A percentile compares a stretch with the other conserved stretches of the same genome.
phyloP scores from a whole-genome alignment of 1,140 invertebrate species.

The Aphelenchoides fujianensis region DNA sequence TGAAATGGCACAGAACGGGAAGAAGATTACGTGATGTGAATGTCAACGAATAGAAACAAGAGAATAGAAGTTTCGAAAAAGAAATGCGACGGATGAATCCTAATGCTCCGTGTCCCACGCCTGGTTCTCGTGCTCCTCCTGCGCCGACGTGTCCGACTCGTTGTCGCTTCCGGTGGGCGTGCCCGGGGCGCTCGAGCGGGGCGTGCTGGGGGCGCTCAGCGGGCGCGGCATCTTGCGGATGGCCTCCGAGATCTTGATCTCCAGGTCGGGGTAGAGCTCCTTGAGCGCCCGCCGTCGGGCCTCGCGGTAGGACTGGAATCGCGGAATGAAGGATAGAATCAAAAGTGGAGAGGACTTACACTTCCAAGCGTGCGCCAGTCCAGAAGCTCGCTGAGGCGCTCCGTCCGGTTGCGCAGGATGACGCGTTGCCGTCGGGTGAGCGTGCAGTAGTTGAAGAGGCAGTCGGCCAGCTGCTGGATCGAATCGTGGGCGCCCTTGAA shows the following conservation, averaged over 20 bases:
- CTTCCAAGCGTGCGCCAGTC: conserved; percentile 88
- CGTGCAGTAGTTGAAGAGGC: conserved; percentile 66
- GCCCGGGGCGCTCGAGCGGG: conserved; percentile 38
- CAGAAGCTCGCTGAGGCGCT: conserved; percentile 89
- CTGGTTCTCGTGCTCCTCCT: conserved; percentile 54
- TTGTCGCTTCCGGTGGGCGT: conserved; percentile 39
- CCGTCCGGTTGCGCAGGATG: conserved; percentile 94
- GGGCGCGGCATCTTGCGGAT: conserved; percentile 53
- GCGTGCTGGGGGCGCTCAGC: conserved; percentile 50
- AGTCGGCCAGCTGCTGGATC: conserved; percentile 83
- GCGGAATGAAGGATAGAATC: too few relatives aligned
- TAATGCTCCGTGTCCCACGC: conserved; percentile 37
- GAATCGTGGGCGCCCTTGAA: conserved; percentile 83
- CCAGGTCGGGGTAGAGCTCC: conserved; percentile 55
- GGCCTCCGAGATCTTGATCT: conserved; percentile 53
- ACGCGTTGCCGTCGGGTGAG: conserved; percentile 89
- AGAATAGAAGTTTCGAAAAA: too few relatives aligned
- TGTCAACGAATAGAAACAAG: too few relatives aligned
- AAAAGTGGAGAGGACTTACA: conserved; percentile 32
- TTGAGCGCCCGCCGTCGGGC: conserved; percentile 58
- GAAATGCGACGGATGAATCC: too few relatives aligned
- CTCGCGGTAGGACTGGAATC: conserved; percentile 59
- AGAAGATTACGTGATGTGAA: too few relatives aligned
- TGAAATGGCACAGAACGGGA: background rate
- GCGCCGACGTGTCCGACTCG: conserved; percentile 48